phyloP scores from a whole-genome alignment of 2,888 invertebrate species.

The Nomada flava region DNA sequence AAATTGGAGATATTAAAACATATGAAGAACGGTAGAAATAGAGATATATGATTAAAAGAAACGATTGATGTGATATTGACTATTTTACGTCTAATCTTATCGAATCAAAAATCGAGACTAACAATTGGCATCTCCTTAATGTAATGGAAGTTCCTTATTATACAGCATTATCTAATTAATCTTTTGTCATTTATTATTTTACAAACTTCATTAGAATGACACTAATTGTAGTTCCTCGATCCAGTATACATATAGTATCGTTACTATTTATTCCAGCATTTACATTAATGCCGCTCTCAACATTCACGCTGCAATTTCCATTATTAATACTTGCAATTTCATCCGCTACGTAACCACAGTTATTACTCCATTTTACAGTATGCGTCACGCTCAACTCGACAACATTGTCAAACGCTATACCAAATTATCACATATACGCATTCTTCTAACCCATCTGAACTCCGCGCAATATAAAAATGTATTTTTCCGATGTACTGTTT shows the following conservation, averaged over 20 bases:
- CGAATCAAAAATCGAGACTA: background rate
- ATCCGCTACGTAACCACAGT: background rate
- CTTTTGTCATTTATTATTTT: too few species aligned
- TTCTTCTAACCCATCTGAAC: too few species aligned
- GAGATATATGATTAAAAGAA: background rate
- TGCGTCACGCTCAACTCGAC: background rate
- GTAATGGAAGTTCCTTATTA: background rate
- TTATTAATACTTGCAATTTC: background rate
- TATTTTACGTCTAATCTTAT: background rate
- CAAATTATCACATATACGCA: too few species aligned
- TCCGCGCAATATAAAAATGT: too few species aligned
- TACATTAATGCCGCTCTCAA: background rate
- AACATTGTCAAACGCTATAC: background rate
- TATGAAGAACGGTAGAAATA: too few species aligned
- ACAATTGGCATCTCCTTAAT: background rate
- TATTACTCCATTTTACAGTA: constrained; percentile 4
- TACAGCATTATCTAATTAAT: background rate
- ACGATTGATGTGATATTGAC: background rate
- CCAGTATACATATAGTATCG: background rate
- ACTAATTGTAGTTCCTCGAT: too few species aligned
- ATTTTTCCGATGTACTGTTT: too few species aligned
- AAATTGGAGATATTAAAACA: too few species aligned
- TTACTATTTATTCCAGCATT: background rate
- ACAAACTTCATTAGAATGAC: too few species aligned
- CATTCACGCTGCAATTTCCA: background rate